A percentile compares a stretch with the other conserved stretches of the same genome.
phyloP scores from a whole-genome alignment of 2,113 vertebrate genomes.

The Mixornis gularis region DNA sequence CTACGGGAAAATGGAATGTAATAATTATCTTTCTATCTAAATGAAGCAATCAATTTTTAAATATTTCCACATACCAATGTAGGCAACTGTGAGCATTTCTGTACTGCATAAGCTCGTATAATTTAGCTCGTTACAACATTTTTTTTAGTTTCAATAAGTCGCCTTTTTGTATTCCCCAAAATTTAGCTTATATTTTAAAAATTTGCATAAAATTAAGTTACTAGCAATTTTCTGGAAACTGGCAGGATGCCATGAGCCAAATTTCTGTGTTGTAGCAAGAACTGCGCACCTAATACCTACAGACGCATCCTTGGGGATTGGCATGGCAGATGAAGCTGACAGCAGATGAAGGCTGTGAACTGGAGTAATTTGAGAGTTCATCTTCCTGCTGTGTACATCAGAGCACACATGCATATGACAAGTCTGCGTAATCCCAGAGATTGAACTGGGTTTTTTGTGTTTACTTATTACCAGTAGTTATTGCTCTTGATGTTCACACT shows the following conservation, averaged over 20 bases:
- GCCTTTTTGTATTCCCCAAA: not conserved
- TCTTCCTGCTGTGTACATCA: not conserved
- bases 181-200: not conserved
- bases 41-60: not conserved
- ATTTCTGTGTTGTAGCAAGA: not conserved
- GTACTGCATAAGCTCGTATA: not conserved
- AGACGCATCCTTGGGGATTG: not conserved
- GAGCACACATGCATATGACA: not conserved
- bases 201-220: not conserved
- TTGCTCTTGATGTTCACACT: not conserved
- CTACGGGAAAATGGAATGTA: not conserved
- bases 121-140: not conserved
- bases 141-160: not conserved
- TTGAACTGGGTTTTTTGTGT: not conserved
- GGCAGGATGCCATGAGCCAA: not conserved
- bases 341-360: not conserved
- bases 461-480: not conserved
- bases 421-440: not conserved
- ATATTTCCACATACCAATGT: not conserved
- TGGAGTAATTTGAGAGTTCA: not conserved
- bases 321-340: not conserved
- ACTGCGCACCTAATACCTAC: not conserved
- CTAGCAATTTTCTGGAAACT: not conserved
- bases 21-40: not conserved
- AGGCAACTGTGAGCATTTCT: not conserved